These are phyloP conservation scores for Oxyscelio sp. DNA, from an alignment of 2,888 invertebrate genomes.

Conservation along the genomic window DNA sequence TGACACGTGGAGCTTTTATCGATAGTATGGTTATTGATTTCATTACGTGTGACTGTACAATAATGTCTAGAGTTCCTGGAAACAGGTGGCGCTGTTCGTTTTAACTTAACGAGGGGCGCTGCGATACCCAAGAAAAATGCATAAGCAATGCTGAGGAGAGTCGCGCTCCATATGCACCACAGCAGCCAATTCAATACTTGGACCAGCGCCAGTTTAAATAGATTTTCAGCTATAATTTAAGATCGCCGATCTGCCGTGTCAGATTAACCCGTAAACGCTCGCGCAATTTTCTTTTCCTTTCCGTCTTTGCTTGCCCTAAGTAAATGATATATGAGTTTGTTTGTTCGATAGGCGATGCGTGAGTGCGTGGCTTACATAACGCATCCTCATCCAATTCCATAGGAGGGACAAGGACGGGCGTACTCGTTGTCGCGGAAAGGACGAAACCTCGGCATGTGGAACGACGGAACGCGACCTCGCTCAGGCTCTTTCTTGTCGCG, in stretches of 20 bases:
- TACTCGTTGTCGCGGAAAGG: neutral
- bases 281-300: neutral
- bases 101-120: constrained; percentile 79
- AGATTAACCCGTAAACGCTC: neutral
- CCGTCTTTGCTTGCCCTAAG: neutral
- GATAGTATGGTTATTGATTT: constrained; percentile 15
- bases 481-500: neutral
- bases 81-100: constrained; percentile 72
- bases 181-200: constrained; percentile 84
- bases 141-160: constrained; percentile 80
- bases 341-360: neutral
- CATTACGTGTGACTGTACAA: constrained; percentile 67
- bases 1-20: neutral
- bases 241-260: constrained; percentile 23
- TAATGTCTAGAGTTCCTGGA: constrained; percentile 70
- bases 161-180: constrained; percentile 84
- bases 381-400: neutral
- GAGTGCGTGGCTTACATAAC: neutral
- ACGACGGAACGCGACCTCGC: neutral
- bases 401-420: neutral
- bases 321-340: neutral
- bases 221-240: constrained; percentile 54
- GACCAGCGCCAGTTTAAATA: constrained; percentile 84
- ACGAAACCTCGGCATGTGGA: neutral
- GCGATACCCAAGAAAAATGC: constrained; percentile 85